Conservation (phyloP, 2,888 invertebrate genomes). For the Odontocolon sp. region DNA sequence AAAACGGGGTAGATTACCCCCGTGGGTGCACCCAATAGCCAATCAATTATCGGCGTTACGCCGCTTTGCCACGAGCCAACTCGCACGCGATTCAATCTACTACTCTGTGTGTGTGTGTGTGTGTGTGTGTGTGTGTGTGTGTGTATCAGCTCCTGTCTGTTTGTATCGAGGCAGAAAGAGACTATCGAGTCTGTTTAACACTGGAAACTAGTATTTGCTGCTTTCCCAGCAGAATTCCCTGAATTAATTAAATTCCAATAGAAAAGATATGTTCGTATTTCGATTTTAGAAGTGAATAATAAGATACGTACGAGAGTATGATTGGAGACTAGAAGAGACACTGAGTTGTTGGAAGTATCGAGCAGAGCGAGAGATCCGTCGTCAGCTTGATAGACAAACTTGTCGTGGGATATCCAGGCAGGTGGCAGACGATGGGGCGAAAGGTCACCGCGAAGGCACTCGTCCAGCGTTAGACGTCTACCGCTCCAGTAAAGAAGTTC, state of each 20-base stretch:
- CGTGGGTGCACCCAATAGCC: constrained; percentile 40
- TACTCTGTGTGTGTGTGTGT: not conserved
- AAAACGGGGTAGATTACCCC: constrained; percentile 21
- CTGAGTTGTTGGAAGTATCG: constrained; percentile 90
- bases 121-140: constrained; percentile 2
- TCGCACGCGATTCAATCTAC: constrained; percentile 49
- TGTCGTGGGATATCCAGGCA: constrained; percentile 91
- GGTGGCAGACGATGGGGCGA: constrained; percentile 88
- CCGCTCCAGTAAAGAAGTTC: constrained; percentile 95
- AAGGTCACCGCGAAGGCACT: constrained; percentile 90
- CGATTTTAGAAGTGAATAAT: not conserved
- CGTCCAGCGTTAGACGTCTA: constrained; percentile 91
- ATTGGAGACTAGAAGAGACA: constrained; percentile 91
- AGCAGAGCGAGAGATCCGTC: constrained; percentile 91
- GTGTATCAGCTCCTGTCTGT: constrained; percentile 30
- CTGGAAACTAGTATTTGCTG: constrained; percentile 33
- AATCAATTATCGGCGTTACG: constrained; percentile 55
- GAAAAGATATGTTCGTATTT: not conserved
- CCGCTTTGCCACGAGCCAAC: constrained; percentile 8
- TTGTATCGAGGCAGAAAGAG: constrained; percentile 38
- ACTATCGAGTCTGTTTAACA: constrained; percentile 21
- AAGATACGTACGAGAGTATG: constrained; percentile 88
- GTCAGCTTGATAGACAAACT: constrained; percentile 93
- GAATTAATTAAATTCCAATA: constrained; percentile 45
- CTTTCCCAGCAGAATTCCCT: too few species aligned